Evolutionary conservation across 2,888 invertebrate genomes (phyloP).

Genomic region (Ectemnius cavifrons): DNA sequence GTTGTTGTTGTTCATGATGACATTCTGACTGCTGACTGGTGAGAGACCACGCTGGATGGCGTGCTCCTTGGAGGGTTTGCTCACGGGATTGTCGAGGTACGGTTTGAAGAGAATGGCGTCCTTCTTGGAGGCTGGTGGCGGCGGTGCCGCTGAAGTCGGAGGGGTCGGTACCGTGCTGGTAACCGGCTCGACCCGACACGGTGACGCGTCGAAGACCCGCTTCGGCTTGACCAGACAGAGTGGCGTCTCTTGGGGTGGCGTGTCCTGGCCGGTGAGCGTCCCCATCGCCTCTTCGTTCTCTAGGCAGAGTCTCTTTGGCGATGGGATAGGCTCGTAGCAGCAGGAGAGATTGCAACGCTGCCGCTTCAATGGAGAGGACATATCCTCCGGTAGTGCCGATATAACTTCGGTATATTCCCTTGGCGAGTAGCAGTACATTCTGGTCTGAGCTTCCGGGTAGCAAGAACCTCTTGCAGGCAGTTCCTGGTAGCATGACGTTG

Average conservation of each 20-base stretch:
- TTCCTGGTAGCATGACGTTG: conserved; percentile 60
- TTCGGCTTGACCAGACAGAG: conserved; percentile 77
- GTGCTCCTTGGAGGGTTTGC: conserved; percentile 72
- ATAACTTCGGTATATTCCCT: conserved; percentile 53
- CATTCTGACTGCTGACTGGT: conserved; percentile 39
- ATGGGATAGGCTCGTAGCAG: conserved; percentile 60
- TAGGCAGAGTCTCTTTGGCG: conserved; percentile 64
- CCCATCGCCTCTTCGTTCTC: conserved; percentile 54
- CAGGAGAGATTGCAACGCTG: conserved; percentile 61
- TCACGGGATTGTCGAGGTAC: conserved; percentile 84
- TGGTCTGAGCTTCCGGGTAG: conserved; percentile 57
- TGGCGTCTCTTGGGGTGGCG: conserved; percentile 75
- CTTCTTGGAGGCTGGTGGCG: conserved; percentile 78
- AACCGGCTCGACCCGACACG: conserved; percentile 62
- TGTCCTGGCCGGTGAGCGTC: conserved; percentile 52
- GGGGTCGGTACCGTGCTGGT: conserved; percentile 63
- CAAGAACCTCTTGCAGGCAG: conserved; percentile 53
- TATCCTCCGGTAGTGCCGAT: conserved; percentile 27
- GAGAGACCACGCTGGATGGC: conserved; percentile 49
- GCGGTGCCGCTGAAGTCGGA: conserved; percentile 49
- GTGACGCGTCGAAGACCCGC: conserved; percentile 41
- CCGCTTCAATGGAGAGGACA: conserved; percentile 56
- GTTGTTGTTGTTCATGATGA: conserved; percentile 66
- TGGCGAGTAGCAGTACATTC: conserved; percentile 66
- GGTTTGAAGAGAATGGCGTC: conserved; percentile 89